phyloP scores from a whole-genome alignment of 2,797 vertebrate species.

The Clarias laeviceps region DNA sequence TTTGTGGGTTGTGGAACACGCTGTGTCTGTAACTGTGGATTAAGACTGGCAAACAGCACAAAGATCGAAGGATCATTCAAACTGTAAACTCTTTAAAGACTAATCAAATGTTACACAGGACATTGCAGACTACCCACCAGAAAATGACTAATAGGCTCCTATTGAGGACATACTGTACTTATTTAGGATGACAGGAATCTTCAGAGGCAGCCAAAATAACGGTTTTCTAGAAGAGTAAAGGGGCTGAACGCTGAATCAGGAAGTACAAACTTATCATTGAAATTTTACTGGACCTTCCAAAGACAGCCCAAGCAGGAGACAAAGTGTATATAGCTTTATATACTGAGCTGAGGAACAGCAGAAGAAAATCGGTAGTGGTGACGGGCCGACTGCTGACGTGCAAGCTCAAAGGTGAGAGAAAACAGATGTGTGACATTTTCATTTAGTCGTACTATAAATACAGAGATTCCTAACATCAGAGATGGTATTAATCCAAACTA shows the following conservation, averaged over 20 bases:
- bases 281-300: neutral
- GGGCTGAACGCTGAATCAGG: neutral
- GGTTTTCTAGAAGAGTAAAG: neutral
- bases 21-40: neutral
- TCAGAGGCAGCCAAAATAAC: neutral
- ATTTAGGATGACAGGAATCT: neutral
- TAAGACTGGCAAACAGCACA: neutral
- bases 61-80: neutral
- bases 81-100: neutral
- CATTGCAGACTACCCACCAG: too few species aligned
- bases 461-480: slow-evolving; percentile 3
- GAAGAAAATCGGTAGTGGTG: slow-evolving; percentile 10
- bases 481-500: neutral
- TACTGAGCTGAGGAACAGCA: neutral
- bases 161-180: neutral
- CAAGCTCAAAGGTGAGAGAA: neutral
- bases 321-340: slow-evolving; percentile 5
- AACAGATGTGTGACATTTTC: slow-evolving; percentile 23
- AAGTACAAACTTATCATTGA: slow-evolving; percentile 3
- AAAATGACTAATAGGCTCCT: neutral
- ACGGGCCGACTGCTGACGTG: neutral
- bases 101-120: neutral
- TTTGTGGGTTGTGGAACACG: neutral
- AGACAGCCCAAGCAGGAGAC: neutral
- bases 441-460: slow-evolving; percentile 31